Evolutionary conservation across 2,888 invertebrate species (phyloP).

Genomic region (Cosmorhoe ocellata): DNA sequence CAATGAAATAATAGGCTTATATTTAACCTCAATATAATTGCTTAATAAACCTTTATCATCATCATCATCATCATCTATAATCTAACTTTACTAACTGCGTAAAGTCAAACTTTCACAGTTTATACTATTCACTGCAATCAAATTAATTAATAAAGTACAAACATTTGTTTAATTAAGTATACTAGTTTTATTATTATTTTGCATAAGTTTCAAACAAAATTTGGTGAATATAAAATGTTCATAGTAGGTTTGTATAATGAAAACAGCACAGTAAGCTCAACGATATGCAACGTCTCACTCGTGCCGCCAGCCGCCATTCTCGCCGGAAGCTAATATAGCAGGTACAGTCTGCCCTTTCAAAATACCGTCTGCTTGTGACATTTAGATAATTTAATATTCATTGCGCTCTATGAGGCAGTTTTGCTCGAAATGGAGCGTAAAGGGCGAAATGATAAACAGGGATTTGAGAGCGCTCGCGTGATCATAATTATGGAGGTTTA

Average conservation of each 20-base stretch:
- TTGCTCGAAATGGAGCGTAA: slow-evolving; percentile 43
- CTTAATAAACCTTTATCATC: too few species aligned
- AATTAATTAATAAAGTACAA: too few species aligned
- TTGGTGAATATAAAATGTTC: too few species aligned
- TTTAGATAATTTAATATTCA: slow-evolving; percentile 53
- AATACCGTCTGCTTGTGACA: slow-evolving; percentile 51
- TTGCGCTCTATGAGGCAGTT: slow-evolving; percentile 38
- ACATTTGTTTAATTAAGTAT: too few species aligned
- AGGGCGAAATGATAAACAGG: slow-evolving; percentile 36
- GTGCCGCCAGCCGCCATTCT: slow-evolving; percentile 30
- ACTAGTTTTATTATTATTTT: too few species aligned
- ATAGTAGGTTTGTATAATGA: slow-evolving; percentile 8
- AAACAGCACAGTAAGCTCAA: slow-evolving; percentile 12
- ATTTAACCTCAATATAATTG: too few species aligned
- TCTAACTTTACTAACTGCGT: too few species aligned
- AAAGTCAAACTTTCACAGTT: too few species aligned
- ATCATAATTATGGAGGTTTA: slow-evolving; percentile 12
- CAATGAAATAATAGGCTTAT: too few species aligned
- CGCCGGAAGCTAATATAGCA: slow-evolving; percentile 37
- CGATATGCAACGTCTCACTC: slow-evolving; percentile 33
- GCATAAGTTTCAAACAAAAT: too few species aligned
- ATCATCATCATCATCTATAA: too few species aligned
- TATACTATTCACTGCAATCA: too few species aligned
- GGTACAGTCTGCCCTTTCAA: slow-evolving; percentile 52
- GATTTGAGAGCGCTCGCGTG: slow-evolving; percentile 13